Base-by-base conservation (phyloP, 2,113 vertebrate species). In the Platichthys stellatus region DNA sequence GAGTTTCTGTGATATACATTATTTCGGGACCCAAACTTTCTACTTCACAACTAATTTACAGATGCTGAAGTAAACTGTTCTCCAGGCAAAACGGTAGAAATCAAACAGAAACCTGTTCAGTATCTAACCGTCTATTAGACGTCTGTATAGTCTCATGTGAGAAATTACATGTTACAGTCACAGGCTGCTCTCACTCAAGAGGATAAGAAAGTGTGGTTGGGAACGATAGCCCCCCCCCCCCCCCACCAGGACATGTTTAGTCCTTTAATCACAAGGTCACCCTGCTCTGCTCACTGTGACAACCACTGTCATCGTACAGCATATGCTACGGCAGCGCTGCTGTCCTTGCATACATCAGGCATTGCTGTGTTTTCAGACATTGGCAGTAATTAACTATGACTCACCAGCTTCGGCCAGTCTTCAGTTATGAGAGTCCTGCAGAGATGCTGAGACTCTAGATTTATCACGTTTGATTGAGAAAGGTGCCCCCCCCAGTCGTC, bases 381-480 rank as follows among this genome's bases (percentile, higher is more conserved):
- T n/a, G 56, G 21, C 69, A 60, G 40, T 68, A 73, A 73, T 53
- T 63, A 20, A 63, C 58, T 63, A 18, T 73, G 57, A 76, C 35
- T 76, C 53, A 68, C 12, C 4, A 8, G 38, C 21, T 72, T 51
- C 23, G 63, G 72, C 56, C 49, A 5, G 57, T 51, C 61, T 47
- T 66, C 15, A 45, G 60, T 38, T 45, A 63, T 15, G n/a, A 63
- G 63, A 18, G 43, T 51, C 63, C 69, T 31, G 51, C 31, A 31
- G 53, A 84, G 62, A 60, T 6, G 15, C 24, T 21, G 53, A 61
- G 23, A 0, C 72, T 58, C 35, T 14, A 56, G 63, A 76, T 80
- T 76, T 54, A 8, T 54, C 8, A 9, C 10, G 45, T 49, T 15
- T 49, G 15, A 17, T 18, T 5, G 13, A 5, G 45, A 18, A 18